Percentiles rank a stretch among this genome's conserved stretches.
Conservation (phyloP, 2,888 invertebrate genomes). For the Escarpia spicata region DNA sequence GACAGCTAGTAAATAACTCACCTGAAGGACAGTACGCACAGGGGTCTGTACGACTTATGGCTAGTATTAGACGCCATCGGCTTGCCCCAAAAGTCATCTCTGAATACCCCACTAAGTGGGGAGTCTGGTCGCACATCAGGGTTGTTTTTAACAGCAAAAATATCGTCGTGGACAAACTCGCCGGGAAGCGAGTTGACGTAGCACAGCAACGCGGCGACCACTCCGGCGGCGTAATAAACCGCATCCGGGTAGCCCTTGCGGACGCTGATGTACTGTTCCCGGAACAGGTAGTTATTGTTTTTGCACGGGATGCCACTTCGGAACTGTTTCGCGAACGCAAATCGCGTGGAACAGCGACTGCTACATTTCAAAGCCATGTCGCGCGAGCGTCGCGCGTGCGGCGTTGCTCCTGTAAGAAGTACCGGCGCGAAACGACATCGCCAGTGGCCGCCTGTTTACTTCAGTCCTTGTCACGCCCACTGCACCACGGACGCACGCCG, state of each 20-base stretch:
- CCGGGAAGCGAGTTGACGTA: constrained; percentile 34
- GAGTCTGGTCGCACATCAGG: constrained; percentile 78
- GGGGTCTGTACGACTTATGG: constrained; percentile 87
- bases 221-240: constrained; percentile 22
- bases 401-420: constrained; percentile 6
- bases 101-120: constrained; percentile 42
- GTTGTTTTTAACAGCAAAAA: constrained; percentile 84
- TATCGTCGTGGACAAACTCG: constrained; percentile 89
- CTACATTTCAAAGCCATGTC: not conserved
- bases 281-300: constrained; percentile 23
- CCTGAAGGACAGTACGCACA: constrained; percentile 86
- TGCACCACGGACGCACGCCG: not conserved
- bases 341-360: constrained; percentile 5
- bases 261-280: not conserved
- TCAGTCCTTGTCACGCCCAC: not conserved
- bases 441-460: constrained; percentile 16
- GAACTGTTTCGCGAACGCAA: not conserved
- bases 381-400: not conserved
- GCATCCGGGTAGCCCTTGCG: constrained; percentile 8
- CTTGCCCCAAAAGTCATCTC: constrained; percentile 86
- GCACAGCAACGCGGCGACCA: constrained; percentile 25
- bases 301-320: constrained; percentile 7
- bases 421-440: constrained; percentile 16
- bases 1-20: constrained; percentile 67
- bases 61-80: constrained; percentile 83